Conservation (phyloP, 2,888 invertebrate genomes). For the Polydrusus cervinus region DNA sequence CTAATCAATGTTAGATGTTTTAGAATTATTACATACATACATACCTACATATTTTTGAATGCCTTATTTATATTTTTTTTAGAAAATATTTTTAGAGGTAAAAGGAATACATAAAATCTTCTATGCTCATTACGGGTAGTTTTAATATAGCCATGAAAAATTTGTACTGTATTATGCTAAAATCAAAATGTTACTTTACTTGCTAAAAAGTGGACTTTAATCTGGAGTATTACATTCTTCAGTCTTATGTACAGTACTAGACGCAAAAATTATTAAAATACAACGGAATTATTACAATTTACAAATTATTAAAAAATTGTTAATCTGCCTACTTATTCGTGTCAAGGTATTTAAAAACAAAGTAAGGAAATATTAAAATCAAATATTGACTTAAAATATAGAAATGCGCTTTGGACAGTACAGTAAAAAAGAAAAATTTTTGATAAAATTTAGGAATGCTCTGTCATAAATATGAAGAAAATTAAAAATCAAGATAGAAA, state of each 20-base stretch:
- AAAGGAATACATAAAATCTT: slow-evolving; percentile 16
- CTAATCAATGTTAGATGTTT: not conserved
- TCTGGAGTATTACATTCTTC: slow-evolving; percentile 64
- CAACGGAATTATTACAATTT: slow-evolving; percentile 49
- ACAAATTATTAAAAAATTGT: slow-evolving; percentile 47
- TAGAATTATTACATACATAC: not conserved
- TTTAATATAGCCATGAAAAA: slow-evolving; percentile 36
- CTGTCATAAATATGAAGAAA: no score
- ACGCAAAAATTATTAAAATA: slow-evolving; percentile 59
- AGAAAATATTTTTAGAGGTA: slow-evolving; percentile 19
- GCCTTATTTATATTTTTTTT: slow-evolving; percentile 15
- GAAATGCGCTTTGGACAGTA: slow-evolving; percentile 1
- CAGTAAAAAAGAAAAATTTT: slow-evolving; percentile 3
- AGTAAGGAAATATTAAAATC: not conserved
- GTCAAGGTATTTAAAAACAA: slow-evolving; percentile 29
- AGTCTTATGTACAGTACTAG: slow-evolving; percentile 68
- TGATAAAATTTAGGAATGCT: not conserved
- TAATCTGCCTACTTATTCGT: slow-evolving; percentile 23
- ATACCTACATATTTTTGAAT: slow-evolving; percentile 6
- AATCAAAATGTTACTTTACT: slow-evolving; percentile 58
- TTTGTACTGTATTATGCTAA: slow-evolving; percentile 61
- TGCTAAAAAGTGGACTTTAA: slow-evolving; percentile 63
- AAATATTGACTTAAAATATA: slow-evolving; percentile 25
- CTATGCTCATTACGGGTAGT: slow-evolving; percentile 6
- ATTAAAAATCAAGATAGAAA: no score